phyloP scores from a whole-genome alignment of 2,888 invertebrate species.

The Galeruca laticollis region DNA sequence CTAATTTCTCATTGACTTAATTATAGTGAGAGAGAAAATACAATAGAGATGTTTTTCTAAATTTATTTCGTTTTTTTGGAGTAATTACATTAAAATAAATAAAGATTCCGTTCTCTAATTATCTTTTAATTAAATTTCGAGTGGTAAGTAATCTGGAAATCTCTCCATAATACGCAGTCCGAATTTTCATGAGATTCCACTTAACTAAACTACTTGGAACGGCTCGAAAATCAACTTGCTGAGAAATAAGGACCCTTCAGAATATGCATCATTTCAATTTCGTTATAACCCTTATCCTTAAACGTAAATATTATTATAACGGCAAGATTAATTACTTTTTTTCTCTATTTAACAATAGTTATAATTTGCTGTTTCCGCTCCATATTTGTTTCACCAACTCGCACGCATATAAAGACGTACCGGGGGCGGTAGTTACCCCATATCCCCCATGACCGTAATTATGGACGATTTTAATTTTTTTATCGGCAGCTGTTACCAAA shows the following conservation, averaged over 20 bases:
- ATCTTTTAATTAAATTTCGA: background rate
- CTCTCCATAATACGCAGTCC: background rate
- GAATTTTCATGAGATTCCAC: slow-evolving; percentile 2
- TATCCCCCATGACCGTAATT: slow-evolving; percentile 97
- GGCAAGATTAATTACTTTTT: background rate
- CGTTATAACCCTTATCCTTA: background rate
- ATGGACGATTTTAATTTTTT: slow-evolving; percentile 79
- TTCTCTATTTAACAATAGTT: slow-evolving; percentile 25
- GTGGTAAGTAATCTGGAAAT: background rate
- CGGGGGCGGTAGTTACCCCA: slow-evolving; percentile 91
- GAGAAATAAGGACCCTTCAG: background rate
- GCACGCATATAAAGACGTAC: slow-evolving; percentile 84
- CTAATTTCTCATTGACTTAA: too few species aligned
- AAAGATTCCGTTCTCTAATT: background rate
- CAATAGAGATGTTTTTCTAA: too few species aligned
- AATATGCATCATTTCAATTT: background rate
- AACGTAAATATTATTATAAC: background rate
- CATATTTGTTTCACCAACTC: slow-evolving; percentile 73
- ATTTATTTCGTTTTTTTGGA: too few species aligned
- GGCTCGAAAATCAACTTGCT: background rate
- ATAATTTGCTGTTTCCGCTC: slow-evolving; percentile 62
- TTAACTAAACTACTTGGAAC: background rate
- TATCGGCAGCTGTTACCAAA: slow-evolving; percentile 58
- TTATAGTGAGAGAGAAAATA: too few species aligned
- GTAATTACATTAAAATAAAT: too few species aligned